Evolutionary conservation across 2,888 invertebrate species (phyloP).

Genomic region (Dexiosoma caninum): DNA sequence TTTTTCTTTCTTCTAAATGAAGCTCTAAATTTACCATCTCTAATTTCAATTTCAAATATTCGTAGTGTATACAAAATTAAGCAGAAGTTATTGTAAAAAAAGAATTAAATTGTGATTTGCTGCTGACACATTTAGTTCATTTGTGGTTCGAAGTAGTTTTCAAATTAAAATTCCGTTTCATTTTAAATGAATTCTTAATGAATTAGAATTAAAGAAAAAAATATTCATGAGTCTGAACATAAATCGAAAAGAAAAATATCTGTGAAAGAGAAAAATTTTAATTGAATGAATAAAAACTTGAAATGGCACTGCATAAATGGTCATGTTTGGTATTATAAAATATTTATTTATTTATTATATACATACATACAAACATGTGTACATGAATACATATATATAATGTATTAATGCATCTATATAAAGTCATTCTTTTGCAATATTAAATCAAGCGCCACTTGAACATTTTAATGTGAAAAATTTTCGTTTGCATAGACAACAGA

Average conservation of each 20-base stretch:
- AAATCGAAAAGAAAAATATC: neutral
- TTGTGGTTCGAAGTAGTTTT: slow-evolving; percentile 12
- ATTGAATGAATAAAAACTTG: neutral
- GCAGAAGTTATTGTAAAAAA: neutral
- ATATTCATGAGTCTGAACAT: neutral
- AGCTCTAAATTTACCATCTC: too few species aligned
- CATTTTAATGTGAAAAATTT: neutral
- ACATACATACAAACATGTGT: neutral
- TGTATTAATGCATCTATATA: too few species aligned
- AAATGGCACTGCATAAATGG: neutral
- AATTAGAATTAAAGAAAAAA: too few species aligned
- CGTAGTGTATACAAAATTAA: neutral
- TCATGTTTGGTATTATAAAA: neutral
- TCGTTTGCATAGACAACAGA: neutral
- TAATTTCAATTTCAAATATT: too few species aligned
- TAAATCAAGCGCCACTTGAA: neutral
- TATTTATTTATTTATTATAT: neutral
- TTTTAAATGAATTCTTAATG: slow-evolving; percentile 28
- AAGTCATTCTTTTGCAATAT: neutral
- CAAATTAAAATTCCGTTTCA: neutral
- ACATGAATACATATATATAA: neutral
- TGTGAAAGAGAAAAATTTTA: neutral
- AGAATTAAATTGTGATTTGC: neutral
- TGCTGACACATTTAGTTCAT: slow-evolving; percentile 25
- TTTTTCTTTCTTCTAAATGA: too few species aligned